Percentiles rank a stretch among this genome's conserved stretches.
Conservation (phyloP, 2,888 invertebrate genomes). For the Rhamphomyia laevipes region DNA sequence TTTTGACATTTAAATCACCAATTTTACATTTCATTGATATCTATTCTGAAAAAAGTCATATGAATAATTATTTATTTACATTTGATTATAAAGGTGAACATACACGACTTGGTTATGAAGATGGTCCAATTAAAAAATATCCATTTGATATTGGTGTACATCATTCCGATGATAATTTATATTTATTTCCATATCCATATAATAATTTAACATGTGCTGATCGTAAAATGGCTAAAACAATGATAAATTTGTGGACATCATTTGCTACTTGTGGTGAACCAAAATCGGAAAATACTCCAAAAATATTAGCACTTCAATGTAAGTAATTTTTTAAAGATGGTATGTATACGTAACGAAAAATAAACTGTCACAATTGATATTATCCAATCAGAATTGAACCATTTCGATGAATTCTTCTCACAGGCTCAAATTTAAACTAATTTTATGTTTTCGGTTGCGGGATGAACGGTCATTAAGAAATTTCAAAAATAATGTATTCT, state of each 20-base stretch:
- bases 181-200: constrained; percentile 39
- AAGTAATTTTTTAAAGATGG: constrained; percentile 3
- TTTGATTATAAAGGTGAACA: constrained; percentile 40
- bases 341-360: no score
- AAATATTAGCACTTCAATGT: constrained; percentile 14
- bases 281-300: constrained; percentile 5
- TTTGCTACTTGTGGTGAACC: constrained; percentile 33
- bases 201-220: constrained; percentile 30
- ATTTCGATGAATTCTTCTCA: no score
- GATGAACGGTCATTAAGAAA: no score
- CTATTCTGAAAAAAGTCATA: constrained; percentile 20
- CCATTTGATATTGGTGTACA: constrained; percentile 43
- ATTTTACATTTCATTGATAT: constrained; percentile 31
- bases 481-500: no score
- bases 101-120: constrained; percentile 38
- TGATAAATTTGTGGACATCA: constrained; percentile 39
- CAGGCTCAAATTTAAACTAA: no score
- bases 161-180: constrained; percentile 49
- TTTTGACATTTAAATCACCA: constrained; percentile 37
- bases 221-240: constrained; percentile 33
- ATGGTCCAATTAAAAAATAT: constrained; percentile 31
- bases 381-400: no score
- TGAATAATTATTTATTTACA: constrained; percentile 38
- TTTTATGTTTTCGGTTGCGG: no score
- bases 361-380: no score